These are phyloP conservation scores for Spilarctia lutea DNA, from an alignment of 2,888 invertebrate species.

Conservation along the genomic window DNA sequence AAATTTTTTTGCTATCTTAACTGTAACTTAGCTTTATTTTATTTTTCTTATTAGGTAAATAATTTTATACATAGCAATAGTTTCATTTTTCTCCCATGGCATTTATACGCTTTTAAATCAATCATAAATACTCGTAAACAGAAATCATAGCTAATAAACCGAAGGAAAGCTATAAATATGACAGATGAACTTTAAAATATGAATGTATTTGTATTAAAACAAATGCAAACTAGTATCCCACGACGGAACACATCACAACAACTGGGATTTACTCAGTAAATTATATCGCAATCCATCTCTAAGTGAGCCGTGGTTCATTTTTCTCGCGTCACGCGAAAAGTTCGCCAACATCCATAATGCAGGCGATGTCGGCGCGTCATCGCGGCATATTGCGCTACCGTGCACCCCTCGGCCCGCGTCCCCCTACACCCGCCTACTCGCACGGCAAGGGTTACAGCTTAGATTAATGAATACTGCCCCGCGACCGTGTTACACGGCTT, in stretches of 20 bases:
- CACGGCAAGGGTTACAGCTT: conserved; percentile 71
- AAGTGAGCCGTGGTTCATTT: conserved; percentile 80
- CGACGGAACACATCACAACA: conserved; percentile 26
- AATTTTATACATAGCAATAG: no score
- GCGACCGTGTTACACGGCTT: conserved; percentile 48
- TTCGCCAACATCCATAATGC: conserved; percentile 84
- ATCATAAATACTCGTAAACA: no score
- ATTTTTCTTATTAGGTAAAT: no score
- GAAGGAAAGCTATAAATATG: background rate
- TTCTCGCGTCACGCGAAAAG: conserved; percentile 83
- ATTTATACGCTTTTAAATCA: no score
- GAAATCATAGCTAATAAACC: no score
- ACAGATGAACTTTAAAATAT: background rate
- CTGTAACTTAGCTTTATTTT: no score
- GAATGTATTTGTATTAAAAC: conserved; percentile 10
- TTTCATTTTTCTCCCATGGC: no score
- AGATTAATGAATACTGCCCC: conserved; percentile 72
- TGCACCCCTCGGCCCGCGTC: conserved; percentile 34
- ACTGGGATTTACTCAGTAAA: conserved; percentile 62
- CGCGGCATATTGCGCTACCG: conserved; percentile 76
- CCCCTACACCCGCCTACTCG: conserved; percentile 32
- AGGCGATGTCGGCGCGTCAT: conserved; percentile 83
- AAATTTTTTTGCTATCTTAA: no score
- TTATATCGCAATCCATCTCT: conserved; percentile 77
- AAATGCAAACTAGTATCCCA: conserved; percentile 22